Evolutionary conservation across 2,113 vertebrate genomes (phyloP).

Genomic region (Eleginops maclovinus): DNA sequence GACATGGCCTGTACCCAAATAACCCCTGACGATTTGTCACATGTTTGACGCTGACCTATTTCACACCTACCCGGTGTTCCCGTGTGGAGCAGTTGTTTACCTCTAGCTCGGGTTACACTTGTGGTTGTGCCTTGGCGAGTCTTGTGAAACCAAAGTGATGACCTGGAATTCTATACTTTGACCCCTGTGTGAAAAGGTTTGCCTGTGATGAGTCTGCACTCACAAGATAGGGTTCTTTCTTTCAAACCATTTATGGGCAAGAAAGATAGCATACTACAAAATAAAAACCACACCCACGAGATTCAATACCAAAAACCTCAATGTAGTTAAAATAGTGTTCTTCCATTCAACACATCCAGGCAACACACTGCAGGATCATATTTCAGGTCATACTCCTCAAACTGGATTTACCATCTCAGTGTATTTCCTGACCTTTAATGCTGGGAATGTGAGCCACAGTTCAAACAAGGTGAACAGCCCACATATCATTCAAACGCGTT

Average conservation of each 20-base stretch:
- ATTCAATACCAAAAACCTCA: background rate
- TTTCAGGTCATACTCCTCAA: slow-evolving; percentile 54
- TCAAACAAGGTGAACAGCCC: slow-evolving; percentile 53
- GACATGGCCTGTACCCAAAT: slow-evolving; percentile 44
- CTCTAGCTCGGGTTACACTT: slow-evolving; percentile 64
- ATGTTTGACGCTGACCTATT: slow-evolving; percentile 17
- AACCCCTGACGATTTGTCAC: slow-evolving; percentile 54
- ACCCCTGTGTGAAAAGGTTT: slow-evolving; percentile 43
- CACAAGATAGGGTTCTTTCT: slow-evolving; percentile 20
- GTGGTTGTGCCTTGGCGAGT: slow-evolving; percentile 50
- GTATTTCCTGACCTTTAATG: slow-evolving; percentile 46
- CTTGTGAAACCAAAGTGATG: slow-evolving; percentile 74
- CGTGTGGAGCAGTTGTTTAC: slow-evolving; percentile 67
- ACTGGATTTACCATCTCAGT: slow-evolving; percentile 53
- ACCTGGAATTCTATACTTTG: slow-evolving; percentile 69
- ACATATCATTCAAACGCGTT: slow-evolving; percentile 24
- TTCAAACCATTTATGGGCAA: background rate
- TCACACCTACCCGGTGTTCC: slow-evolving; percentile 49
- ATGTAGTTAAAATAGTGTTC: background rate
- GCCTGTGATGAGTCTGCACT: slow-evolving; percentile 31
- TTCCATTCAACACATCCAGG: background rate
- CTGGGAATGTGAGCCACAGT: slow-evolving; percentile 54
- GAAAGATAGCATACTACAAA: background rate
- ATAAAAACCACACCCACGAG: background rate
- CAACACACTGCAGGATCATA: slow-evolving; percentile 23